These are phyloP conservation scores for Eublepharis macularius DNA, from an alignment of 2,113 vertebrate species.

Conservation along the genomic window DNA sequence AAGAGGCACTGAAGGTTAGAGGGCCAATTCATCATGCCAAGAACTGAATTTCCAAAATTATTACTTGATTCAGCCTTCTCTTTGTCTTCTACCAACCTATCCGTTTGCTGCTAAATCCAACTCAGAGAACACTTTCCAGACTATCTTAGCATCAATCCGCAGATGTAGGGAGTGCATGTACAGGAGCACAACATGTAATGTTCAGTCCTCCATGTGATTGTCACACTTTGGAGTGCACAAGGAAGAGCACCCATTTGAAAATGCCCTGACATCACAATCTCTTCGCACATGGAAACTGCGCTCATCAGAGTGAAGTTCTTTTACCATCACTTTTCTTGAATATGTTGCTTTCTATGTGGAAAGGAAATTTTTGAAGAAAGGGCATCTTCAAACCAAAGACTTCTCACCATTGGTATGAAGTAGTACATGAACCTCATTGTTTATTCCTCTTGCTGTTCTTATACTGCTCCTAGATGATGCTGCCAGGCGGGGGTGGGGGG, in stretches of 20 bases:
- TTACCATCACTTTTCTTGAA: no score
- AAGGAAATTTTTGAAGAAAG: no score
- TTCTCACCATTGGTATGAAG: neutral
- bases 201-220: neutral
- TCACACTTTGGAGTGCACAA: neutral
- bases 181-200: no score
- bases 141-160: neutral
- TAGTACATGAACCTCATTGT: neutral
- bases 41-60: neutral
- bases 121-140: neutral
- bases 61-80: neutral
- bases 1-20: neutral
- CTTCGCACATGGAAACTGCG: neutral
- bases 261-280: neutral
- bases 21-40: neutral
- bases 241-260: neutral
- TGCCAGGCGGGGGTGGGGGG: no score
- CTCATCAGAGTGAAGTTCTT: no score
- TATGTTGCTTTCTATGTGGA: no score
- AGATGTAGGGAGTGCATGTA: neutral
- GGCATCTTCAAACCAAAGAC: no score
- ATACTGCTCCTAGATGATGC: no score
- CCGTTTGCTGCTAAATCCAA: neutral
- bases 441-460: neutral
- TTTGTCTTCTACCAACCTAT: neutral